Evolutionary conservation across 2,888 invertebrate genomes (phyloP), one percentile per base, ranked within the genome.

Genomic region (Archips crataeganus): DNA sequence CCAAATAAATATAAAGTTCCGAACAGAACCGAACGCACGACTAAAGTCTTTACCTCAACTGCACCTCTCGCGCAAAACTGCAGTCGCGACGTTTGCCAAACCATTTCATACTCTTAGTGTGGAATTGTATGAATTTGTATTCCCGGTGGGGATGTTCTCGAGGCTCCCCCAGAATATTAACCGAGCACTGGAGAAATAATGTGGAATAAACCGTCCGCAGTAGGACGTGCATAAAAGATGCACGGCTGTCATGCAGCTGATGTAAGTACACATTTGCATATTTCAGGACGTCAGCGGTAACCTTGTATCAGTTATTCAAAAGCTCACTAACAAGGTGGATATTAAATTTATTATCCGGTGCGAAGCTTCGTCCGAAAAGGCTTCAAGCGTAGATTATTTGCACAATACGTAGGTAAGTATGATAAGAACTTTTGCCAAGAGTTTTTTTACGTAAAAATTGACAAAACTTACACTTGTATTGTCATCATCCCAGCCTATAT

Each of bases 131-230:
- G 87, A 89, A 91, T 92, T 90, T 89, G 91, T 92, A 93, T 92
- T 92, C 92, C 85, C 86, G 70, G 79, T 82, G 84, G 85, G 84
- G 83, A 82, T 82, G 85, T 84, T 84, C 81, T 78, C 81, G 81
- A 79, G 85, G 87, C 90, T 86, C 85, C 82, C 83, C 68, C 78
- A 82, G 92, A 92, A 92, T 92, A 91, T 88, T 89, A 93, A 92
- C 88, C 81, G 84, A 80, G 76, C 80, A 78, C 82, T 84, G 85
- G 84, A 88, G 91, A 89, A 91, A 88, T 92, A 91, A 91, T 89
- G 90, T 89, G 86, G 90, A 88, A 89, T 89, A 89, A 90, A 90
- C 89, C 85, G 88, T 60, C 87, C 85, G 88, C 88, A 87, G 84
- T 79, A 85, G 86, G 85, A 90, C 90, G 90, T 91, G 92, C 87